phyloP scores from a whole-genome alignment of 2,113 vertebrate genomes.

The Plestiodon gilberti region DNA sequence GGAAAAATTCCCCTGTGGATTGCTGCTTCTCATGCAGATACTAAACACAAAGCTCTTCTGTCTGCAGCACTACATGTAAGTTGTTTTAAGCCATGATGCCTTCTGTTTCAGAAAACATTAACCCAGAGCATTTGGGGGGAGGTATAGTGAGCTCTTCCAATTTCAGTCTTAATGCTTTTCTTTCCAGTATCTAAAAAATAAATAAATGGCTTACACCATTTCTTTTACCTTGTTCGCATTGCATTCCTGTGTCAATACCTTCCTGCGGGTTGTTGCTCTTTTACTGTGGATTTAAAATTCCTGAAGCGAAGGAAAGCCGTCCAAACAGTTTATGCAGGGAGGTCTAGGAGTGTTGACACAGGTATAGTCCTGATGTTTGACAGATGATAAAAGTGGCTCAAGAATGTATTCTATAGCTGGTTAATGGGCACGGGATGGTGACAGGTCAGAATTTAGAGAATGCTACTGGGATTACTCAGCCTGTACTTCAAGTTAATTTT shows the following conservation, averaged over 20 bases:
- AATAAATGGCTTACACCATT: neutral
- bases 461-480: neutral
- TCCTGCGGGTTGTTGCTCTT: constrained; percentile 3
- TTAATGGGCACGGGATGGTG: constrained; percentile 27
- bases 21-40: neutral
- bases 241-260: neutral
- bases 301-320: constrained; percentile 27
- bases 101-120: too few species aligned
- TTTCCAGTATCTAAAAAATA: too few species aligned
- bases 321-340: neutral
- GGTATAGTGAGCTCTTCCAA: neutral
- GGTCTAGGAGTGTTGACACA: neutral
- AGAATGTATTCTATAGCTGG: neutral
- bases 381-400: constrained; percentile 4
- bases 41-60: neutral
- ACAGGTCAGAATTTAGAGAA: constrained; percentile 22
- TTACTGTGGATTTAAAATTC: constrained; percentile 6
- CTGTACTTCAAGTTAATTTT: constrained; percentile 50
- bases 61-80: too few species aligned
- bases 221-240: neutral
- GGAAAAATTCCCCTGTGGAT: neutral
- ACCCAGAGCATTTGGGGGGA: neutral
- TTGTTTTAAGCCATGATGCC: neutral
- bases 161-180: too few species aligned
- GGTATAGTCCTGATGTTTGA: neutral